Conservation (phyloP, 2,113 vertebrate species). For the Ancistrus triradiatus region DNA sequence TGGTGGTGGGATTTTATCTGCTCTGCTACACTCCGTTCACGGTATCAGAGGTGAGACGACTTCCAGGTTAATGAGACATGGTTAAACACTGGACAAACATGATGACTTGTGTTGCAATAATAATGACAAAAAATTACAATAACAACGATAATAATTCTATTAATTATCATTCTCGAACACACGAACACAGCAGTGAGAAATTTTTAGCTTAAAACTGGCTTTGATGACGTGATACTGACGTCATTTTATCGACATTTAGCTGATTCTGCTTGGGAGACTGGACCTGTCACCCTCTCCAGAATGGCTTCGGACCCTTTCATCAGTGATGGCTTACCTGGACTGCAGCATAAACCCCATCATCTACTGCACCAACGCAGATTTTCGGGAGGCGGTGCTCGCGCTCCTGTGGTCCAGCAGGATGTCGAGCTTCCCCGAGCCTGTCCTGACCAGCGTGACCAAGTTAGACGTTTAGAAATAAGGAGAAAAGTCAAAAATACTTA, state of each 20-base stretch:
- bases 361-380: slow-evolving; percentile 63
- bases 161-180: too few relatives aligned
- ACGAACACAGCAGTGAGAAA: too few relatives aligned
- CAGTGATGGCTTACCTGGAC: slow-evolving; percentile 67
- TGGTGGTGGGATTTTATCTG: slow-evolving; percentile 57
- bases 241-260: too few relatives aligned
- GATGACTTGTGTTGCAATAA: too few relatives aligned
- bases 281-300: slow-evolving; percentile 62
- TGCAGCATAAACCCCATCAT: slow-evolving; percentile 67
- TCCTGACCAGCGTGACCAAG: slow-evolving; percentile 58
- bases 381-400: slow-evolving; percentile 58
- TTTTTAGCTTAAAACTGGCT: too few relatives aligned
- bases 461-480: slow-evolving; percentile 39
- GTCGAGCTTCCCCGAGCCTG: slow-evolving; percentile 49
- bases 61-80: too few relatives aligned
- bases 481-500: too few relatives aligned
- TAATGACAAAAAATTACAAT: too few relatives aligned
- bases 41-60: slow-evolving; percentile 61
- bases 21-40: slow-evolving; percentile 66
- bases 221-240: too few relatives aligned
- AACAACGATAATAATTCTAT: too few relatives aligned
- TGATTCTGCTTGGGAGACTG: slow-evolving; percentile 59
- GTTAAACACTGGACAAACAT: too few relatives aligned
- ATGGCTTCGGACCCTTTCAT: slow-evolving; percentile 66
- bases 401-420: slow-evolving; percentile 62